Conservation (phyloP, 2,888 invertebrate genomes). For the Calameuta idolon region DNA sequence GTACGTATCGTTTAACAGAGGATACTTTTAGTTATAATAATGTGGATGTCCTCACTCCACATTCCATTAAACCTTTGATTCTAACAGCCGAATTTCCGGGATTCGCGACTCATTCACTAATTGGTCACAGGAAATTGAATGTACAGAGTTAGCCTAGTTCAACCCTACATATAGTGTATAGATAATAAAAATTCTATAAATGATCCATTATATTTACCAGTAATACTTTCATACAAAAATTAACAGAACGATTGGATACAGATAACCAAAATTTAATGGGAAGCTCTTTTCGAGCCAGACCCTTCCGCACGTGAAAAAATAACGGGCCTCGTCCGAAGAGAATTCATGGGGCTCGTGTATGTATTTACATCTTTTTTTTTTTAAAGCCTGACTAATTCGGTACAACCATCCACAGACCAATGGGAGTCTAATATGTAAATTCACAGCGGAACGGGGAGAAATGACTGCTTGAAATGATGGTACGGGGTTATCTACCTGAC, state of each 20-base stretch:
- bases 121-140: slow-evolving; percentile 10
- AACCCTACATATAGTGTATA: neutral
- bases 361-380: neutral
- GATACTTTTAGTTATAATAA: neutral
- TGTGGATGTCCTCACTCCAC: neutral
- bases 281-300: neutral
- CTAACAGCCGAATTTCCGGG: neutral
- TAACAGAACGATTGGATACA: neutral
- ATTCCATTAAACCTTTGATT: neutral
- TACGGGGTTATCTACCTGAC: slow-evolving; percentile 53
- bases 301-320: neutral
- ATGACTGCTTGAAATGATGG: slow-evolving; percentile 40
- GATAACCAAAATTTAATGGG: neutral
- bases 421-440: slow-evolving; percentile 18
- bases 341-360: neutral
- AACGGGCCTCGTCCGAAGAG: neutral
- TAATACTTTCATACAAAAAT: neutral
- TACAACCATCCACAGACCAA: neutral
- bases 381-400: neutral
- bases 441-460: slow-evolving; percentile 17
- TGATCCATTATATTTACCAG: neutral
- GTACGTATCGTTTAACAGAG: neutral
- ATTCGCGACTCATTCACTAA: slow-evolving; percentile 1
- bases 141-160: neutral
- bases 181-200: neutral